Percentiles rank a stretch among this genome's conserved stretches.
Conservation (phyloP, 2,113 vertebrate species). For the Poeciliopsis retropinna region DNA sequence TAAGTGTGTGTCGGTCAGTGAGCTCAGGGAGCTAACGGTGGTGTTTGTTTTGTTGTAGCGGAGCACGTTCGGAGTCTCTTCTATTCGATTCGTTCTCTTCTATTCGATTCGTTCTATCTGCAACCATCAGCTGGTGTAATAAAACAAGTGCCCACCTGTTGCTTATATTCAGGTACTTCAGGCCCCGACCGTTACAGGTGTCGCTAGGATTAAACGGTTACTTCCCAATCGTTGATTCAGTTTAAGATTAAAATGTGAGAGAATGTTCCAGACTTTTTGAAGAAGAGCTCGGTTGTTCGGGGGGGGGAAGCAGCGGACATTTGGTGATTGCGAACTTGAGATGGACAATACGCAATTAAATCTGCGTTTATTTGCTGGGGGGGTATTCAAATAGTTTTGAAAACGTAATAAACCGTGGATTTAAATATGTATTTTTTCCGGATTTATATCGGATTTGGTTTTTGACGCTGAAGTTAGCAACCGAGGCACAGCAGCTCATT, state of each 20-base stretch:
- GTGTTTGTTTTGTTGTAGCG: constrained; percentile 35
- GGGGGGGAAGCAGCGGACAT: background rate
- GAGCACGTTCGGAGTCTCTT: constrained; percentile 6
- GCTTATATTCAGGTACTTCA: constrained; percentile 28
- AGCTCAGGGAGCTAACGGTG: background rate
- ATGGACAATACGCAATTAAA: background rate
- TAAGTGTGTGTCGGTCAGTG: constrained; percentile 60
- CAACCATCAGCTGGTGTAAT: fast-evolving
- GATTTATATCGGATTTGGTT: background rate
- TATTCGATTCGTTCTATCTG: fast-evolving
- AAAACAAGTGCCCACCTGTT: constrained; percentile 68
- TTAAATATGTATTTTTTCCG: background rate
- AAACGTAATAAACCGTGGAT: background rate
- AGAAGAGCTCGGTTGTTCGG: background rate
- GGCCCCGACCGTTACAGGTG: constrained; percentile 21
- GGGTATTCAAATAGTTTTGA: background rate
- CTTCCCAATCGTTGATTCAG: background rate
- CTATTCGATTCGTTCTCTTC: fast-evolving
- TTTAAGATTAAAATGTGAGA: background rate
- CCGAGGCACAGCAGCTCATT: background rate
- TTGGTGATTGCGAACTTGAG: background rate
- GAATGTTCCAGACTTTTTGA: background rate
- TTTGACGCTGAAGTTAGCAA: background rate
- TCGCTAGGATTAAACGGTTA: background rate
- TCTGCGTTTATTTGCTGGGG: background rate